Evolutionary conservation across 2,888 invertebrate species (phyloP), one percentile per base, ranked within the genome.

Genomic region (Iphiclides podalirius): DNA sequence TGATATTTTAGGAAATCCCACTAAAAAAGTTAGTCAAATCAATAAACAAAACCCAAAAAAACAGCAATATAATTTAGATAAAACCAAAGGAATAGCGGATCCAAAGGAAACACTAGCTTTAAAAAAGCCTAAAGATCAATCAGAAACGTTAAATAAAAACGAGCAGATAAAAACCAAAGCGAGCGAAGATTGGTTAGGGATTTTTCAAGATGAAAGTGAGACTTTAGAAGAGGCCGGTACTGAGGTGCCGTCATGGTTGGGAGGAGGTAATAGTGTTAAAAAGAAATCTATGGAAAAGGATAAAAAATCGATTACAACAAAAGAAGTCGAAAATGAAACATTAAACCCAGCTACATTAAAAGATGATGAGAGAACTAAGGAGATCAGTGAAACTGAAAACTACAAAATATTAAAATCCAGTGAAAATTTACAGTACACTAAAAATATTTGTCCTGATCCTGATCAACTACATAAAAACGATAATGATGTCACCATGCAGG

Each of bases 1-100:
- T 42, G 91, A 91, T 67, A 90, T 91, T 54, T 72, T 92, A 48
- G 91, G 91, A 14, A 77, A 84, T 4, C 69, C 90, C 26, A 68
- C 80, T 2, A 64, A 63, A 35, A 83, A 83, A 68, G 57, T 67
- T 2, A 67, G 46, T 48, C 71, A 69, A 59, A 44, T 49, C n/a
- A 56, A 62, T 1, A 66, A 67, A 53, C 6, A 20, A 20, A n/a
- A 73, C 40, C 65, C 58, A 7, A 83, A 79, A 60, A 79, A 66
- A 54, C 73, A 80, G 60, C 79, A 84, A 15, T 79, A 80, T 49
- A 74, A 82, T 60, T 72, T 87, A 23, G 78, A 83, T 54, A 70
- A 73, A 2, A 70, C 85, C 55, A 58, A 85, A 33, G 75, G 74
- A 15, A 82, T 76, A 59, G 67, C 53, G 20, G 80, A 81, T 50